Conservation (phyloP, 2,113 vertebrate genomes). For the Salvelinus alpinus region DNA sequence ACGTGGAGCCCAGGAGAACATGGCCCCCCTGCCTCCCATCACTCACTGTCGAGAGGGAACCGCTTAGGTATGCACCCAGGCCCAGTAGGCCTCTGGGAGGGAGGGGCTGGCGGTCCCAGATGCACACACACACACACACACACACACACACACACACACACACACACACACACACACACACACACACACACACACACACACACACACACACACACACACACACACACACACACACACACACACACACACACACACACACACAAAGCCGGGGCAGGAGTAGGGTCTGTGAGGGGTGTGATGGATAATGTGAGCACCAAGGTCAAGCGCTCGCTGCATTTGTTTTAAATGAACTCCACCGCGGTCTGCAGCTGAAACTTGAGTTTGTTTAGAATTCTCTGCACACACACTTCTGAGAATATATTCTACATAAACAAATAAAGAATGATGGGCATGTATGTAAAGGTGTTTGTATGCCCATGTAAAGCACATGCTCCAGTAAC, state of each 20-base stretch:
- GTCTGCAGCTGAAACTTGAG: slow-evolving; percentile 9
- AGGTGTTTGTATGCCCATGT: no score
- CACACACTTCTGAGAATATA: not conserved
- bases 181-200: not conserved
- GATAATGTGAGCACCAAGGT: slow-evolving; percentile 40
- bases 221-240: no score
- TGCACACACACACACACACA: not conserved
- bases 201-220: no score
- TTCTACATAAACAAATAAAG: no score
- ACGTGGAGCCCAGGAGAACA: slow-evolving; percentile 13
- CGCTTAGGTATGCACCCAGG: slow-evolving; percentile 7
- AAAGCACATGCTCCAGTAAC: no score
- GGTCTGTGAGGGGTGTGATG: slow-evolving; percentile 15
- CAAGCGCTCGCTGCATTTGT: slow-evolving; percentile 19
- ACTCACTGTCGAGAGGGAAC: slow-evolving; percentile 8
- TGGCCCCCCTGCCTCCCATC: not conserved
- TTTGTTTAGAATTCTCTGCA: slow-evolving; percentile 17
- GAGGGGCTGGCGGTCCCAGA: not conserved
- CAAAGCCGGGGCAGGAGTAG: not conserved
- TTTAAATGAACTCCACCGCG: not conserved
- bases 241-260: not conserved
- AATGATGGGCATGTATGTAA: no score
- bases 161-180: no score
- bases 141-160: no score
- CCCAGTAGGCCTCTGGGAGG: not conserved